Evolutionary conservation across 2,113 vertebrate genomes (phyloP).

Genomic region (Tachysurus vachellii): DNA sequence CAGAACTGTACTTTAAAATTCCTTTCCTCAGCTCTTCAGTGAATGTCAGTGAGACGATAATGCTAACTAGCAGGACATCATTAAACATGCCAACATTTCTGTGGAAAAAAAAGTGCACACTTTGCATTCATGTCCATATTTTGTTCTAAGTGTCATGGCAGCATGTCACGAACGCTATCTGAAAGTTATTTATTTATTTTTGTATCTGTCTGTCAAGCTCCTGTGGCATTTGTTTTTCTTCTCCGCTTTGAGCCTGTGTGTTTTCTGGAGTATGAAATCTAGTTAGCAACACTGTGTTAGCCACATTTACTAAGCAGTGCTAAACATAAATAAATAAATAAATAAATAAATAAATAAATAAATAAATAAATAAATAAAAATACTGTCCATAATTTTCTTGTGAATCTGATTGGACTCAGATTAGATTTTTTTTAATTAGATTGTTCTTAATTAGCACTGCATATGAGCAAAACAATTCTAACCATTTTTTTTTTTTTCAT

Average conservation of each 20-base stretch:
- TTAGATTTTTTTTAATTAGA: not conserved
- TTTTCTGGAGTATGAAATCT: constrained; percentile 26
- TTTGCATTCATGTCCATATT: not conserved
- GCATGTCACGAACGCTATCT: not conserved
- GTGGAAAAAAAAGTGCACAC: not conserved
- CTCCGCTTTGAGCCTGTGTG: not conserved
- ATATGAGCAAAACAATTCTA: not conserved
- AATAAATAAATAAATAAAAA: not conserved
- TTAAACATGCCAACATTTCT: not conserved
- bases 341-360: not conserved
- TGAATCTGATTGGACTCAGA: not conserved
- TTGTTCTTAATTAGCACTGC: not conserved
- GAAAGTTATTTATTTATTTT: not conserved
- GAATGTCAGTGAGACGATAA: not conserved
- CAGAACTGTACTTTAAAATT: not conserved
- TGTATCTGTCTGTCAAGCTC: not conserved
- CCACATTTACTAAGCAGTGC: not conserved
- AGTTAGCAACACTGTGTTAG: not conserved
- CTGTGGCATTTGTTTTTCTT: not conserved
- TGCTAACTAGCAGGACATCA: not conserved
- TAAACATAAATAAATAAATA: not conserved
- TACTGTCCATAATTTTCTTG: not conserved
- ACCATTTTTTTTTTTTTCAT: no score
- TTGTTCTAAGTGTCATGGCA: not conserved
- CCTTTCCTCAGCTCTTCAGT: not conserved